Percentiles rank a stretch among this genome's conserved stretches.
These are phyloP conservation scores for Euwallacea similis DNA, from an alignment of 1,140 invertebrate species.

Conservation along the genomic window DNA sequence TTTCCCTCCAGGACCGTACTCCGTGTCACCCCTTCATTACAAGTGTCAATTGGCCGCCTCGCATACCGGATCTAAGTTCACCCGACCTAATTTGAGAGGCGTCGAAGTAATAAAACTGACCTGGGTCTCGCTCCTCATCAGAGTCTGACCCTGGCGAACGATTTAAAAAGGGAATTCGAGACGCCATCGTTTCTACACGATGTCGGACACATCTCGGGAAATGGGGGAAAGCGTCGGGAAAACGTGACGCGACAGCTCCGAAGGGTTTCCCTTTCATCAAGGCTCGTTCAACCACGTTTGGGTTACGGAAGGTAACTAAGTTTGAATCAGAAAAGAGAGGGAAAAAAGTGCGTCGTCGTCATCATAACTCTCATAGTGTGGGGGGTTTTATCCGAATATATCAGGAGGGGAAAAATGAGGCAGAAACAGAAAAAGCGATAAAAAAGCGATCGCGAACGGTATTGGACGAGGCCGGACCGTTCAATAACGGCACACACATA, in stretches of 20 bases:
- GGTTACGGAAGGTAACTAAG: constrained; percentile 24
- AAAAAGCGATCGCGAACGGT: neutral
- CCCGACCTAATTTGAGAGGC: too few species aligned
- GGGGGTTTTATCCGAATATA: too few species aligned
- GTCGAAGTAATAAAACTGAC: neutral
- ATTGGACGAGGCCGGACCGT: neutral
- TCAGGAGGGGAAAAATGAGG: too few species aligned
- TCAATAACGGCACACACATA: too few species aligned
- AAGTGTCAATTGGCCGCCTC: too few species aligned
- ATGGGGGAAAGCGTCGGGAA: constrained; percentile 26
- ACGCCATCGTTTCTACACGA: constrained; percentile 29
- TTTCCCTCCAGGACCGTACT: too few species aligned
- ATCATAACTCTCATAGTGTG: too few species aligned
- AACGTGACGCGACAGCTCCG: constrained; percentile 33
- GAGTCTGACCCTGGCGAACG: neutral
- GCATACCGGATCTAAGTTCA: too few species aligned
- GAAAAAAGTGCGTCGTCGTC: too few species aligned
- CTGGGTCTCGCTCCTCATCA: neutral
- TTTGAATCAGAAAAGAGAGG: neutral
- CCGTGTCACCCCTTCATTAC: too few species aligned
- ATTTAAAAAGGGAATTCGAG: constrained; percentile 26
- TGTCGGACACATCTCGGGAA: constrained; percentile 32
- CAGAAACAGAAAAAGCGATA: neutral
- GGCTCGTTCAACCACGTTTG: constrained; percentile 17
- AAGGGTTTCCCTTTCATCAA: constrained; percentile 31